These are phyloP conservation scores for Adineta ricciae DNA, from an alignment of 2,888 invertebrate genomes.

Conservation along the genomic window DNA sequence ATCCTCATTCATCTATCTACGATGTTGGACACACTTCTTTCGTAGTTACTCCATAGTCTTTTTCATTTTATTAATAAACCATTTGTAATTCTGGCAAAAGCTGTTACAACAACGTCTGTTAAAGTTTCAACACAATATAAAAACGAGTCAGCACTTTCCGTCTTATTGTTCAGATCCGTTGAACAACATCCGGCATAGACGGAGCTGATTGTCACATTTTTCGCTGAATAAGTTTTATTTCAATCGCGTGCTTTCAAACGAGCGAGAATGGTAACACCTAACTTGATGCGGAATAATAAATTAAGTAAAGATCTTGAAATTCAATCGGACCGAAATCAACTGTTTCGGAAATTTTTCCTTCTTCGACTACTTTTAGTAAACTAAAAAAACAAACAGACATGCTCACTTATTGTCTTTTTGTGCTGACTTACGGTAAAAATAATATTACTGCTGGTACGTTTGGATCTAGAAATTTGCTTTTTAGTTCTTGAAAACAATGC, in stretches of 20 bases:
- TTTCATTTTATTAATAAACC: no score
- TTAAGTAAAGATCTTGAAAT: not conserved
- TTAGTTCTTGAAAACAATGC: no score
- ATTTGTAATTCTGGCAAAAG: no score
- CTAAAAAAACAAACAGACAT: not conserved
- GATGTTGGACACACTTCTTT: constrained; percentile 30
- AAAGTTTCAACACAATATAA: no score
- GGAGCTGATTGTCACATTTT: not conserved
- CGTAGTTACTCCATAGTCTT: not conserved
- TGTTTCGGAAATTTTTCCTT: not conserved
- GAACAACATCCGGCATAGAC: not conserved
- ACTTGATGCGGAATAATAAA: not conserved
- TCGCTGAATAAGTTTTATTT: not conserved
- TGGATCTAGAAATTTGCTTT: no score
- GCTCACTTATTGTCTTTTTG: not conserved
- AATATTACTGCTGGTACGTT: no score
- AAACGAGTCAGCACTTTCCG: no score
- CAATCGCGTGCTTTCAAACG: not conserved
- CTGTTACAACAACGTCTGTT: no score
- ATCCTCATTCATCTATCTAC: constrained; percentile 42
- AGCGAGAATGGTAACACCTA: not conserved
- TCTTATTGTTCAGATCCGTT: not conserved
- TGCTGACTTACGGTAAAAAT: not conserved
- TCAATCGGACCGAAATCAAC: not conserved
- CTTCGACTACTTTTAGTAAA: not conserved